Evolutionary conservation across 2,888 invertebrate species (phyloP).

Genomic region (Thyatira batis): DNA sequence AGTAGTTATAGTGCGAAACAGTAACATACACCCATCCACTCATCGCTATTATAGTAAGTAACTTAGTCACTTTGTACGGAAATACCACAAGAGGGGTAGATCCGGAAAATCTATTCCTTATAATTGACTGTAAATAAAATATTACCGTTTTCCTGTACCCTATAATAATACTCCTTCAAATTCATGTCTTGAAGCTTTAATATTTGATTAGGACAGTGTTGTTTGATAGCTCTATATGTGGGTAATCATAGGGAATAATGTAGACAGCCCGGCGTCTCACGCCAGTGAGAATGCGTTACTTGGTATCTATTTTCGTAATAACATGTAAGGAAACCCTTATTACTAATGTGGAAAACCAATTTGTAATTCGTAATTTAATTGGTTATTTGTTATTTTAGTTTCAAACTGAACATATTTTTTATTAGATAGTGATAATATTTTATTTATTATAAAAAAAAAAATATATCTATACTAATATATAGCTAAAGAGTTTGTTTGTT

Average conservation of each 20-base stretch:
- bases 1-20: too few species aligned
- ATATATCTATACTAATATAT: too few species aligned
- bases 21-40: too few species aligned
- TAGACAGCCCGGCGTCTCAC: slow-evolving; percentile 35
- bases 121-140: slow-evolving; percentile 3
- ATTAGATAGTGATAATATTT: too few species aligned
- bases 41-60: too few species aligned
- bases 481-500: too few species aligned
- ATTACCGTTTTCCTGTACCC: slow-evolving; percentile 15
- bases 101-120: too few species aligned
- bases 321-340: background rate
- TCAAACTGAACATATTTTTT: background rate
- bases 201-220: slow-evolving; percentile 36
- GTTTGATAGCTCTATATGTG: slow-evolving; percentile 30
- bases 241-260: slow-evolving; percentile 42
- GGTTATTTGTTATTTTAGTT: too few species aligned
- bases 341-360: background rate
- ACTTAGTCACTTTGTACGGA: too few species aligned
- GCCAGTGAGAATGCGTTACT: slow-evolving; percentile 15
- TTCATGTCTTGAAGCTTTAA: slow-evolving; percentile 22
- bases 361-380: background rate
- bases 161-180: slow-evolving; percentile 29
- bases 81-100: too few species aligned
- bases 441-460: too few species aligned
- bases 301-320: background rate